These are phyloP conservation scores for Thymallus thymallus DNA, from an alignment of 2,113 vertebrate genomes.

Conservation along the genomic window DNA sequence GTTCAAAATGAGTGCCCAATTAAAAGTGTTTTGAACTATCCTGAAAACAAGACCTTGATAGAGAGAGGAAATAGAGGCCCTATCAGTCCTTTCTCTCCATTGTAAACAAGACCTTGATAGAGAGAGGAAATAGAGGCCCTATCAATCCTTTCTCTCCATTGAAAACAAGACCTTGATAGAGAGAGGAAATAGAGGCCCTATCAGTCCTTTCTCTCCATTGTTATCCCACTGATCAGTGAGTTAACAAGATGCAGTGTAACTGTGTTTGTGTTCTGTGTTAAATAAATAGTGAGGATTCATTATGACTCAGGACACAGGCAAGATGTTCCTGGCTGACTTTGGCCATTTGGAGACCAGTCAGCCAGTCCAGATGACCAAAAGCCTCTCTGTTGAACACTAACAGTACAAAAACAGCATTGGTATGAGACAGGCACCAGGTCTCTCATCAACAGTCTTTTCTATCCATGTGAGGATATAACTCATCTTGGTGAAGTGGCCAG, in stretches of 20 bases:
- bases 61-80: background rate
- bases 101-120: background rate
- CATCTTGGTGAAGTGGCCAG: no score
- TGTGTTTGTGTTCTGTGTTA: slow-evolving; percentile 33
- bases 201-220: background rate
- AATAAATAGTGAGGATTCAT: slow-evolving; percentile 28
- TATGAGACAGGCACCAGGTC: background rate
- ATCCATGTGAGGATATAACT: no score
- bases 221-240: slow-evolving; percentile 21
- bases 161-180: background rate
- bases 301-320: no score
- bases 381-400: no score
- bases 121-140: background rate
- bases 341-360: no score
- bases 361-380: no score
- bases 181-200: background rate
- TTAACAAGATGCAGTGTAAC: slow-evolving; percentile 35
- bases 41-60: no score
- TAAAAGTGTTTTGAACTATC: no score
- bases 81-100: background rate
- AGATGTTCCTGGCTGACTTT: background rate
- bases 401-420: no score
- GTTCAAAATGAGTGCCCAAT: no score
- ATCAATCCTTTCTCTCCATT: background rate
- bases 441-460: background rate